phyloP scores from a whole-genome alignment of 2,113 vertebrate genomes.

The Protomyctophum bolini region DNA sequence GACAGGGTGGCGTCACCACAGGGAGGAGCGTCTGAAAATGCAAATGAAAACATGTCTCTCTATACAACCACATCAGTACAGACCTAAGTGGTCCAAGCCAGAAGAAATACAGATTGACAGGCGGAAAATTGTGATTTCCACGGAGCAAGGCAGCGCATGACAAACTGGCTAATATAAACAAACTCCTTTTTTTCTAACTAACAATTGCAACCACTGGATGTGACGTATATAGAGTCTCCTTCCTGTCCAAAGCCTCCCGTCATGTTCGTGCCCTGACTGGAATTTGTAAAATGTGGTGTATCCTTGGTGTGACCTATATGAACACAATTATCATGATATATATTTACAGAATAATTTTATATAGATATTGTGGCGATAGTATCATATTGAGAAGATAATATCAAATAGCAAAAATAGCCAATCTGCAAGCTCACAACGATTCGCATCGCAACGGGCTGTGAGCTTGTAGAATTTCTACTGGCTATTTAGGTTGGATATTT shows the following conservation, averaged over 20 bases:
- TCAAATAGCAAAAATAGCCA: too few species aligned
- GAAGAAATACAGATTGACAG: constrained; percentile 64
- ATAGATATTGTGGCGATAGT: too few species aligned
- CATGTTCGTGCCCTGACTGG: background rate
- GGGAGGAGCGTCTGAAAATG: constrained; percentile 54
- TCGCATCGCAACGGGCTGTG: too few species aligned
- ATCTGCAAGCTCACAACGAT: too few species aligned
- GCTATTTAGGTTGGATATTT: too few species aligned
- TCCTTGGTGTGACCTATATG: constrained; percentile 23
- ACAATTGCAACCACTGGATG: constrained; percentile 22
- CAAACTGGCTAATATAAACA: constrained; percentile 44
- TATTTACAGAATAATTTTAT: background rate
- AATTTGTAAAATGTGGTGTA: constrained; percentile 31
- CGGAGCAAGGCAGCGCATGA: constrained; percentile 35
- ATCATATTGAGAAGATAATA: too few species aligned
- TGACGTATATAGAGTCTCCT: constrained; percentile 29
- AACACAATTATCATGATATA: background rate
- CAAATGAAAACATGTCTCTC: constrained; percentile 60
- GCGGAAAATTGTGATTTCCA: constrained; percentile 64
- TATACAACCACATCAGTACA: constrained; percentile 50
- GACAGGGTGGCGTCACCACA: constrained; percentile 50
- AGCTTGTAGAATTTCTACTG: too few species aligned
- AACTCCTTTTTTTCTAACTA: constrained; percentile 18
- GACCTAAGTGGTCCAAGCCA: constrained; percentile 53
- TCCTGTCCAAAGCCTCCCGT: constrained; percentile 18